Evolutionary conservation across 1,140 invertebrate genomes (phyloP).

Genomic region (Drosophila ananassae): DNA sequence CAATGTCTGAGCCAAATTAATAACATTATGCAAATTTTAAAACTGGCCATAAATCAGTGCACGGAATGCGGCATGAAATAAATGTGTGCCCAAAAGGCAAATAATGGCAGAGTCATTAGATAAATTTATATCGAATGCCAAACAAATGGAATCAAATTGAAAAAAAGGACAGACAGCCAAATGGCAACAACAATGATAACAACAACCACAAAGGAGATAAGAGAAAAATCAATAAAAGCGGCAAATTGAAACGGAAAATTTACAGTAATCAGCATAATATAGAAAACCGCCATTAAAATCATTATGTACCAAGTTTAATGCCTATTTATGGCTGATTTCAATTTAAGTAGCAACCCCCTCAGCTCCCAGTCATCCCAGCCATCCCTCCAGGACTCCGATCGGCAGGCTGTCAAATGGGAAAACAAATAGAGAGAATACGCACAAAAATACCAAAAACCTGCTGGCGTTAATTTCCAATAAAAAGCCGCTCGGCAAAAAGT

Average conservation of each 20-base stretch:
- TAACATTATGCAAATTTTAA: conserved; percentile 53
- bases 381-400: neutral
- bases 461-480: conserved; percentile 75
- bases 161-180: conserved; percentile 18
- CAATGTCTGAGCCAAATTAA: conserved; percentile 29
- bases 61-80: conserved; percentile 29
- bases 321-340: conserved; percentile 68
- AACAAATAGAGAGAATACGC: conserved; percentile 33
- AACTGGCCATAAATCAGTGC: conserved; percentile 42
- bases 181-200: conserved; percentile 5
- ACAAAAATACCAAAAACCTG: conserved; percentile 42
- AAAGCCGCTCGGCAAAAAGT: conserved; percentile 61
- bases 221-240: conserved; percentile 38
- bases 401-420: conserved; percentile 7
- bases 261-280: conserved; percentile 43
- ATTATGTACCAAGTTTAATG: conserved; percentile 51
- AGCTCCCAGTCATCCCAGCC: neutral
- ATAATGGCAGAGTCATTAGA: conserved; percentile 59
- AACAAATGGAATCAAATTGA: conserved; percentile 49
- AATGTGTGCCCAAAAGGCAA: conserved; percentile 40
- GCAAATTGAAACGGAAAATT: conserved; percentile 54
- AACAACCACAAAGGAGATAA: conserved; percentile 26
- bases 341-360: conserved; percentile 45
- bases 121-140: conserved; percentile 47
- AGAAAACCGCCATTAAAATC: conserved; percentile 39